Percentiles rank a stretch among this genome's conserved stretches.
These are phyloP conservation scores for Xenopus tropicalis DNA, from an alignment of 2,113 vertebrate species.

Conservation along the genomic window UCB_Xtro_10.0 CM004450.2:64937001-64937500, in stretches of 20 bases:
- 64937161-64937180: too few species aligned
- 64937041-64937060: too few species aligned
- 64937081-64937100: too few species aligned
- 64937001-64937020: too few species aligned
- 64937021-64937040: too few species aligned
- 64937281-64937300: conserved; percentile 80
- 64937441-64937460: conserved; percentile 85
- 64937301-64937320: conserved; percentile 83
- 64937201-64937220: too few species aligned
- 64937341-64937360: conserved; percentile 85
- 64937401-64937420: conserved; percentile 82
- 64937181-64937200: too few species aligned
- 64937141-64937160: too few species aligned
- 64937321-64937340: conserved; percentile 70
- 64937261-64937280: conserved; percentile 91
- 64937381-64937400: conserved; percentile 63
- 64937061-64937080: too few species aligned
- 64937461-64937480: conserved; percentile 92
- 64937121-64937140: too few species aligned
- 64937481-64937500: conserved; percentile 64
- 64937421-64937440: conserved; percentile 86
- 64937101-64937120: too few species aligned
- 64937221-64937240: not conserved
- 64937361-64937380: conserved; percentile 78
- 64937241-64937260: conserved; percentile 83